Base-by-base conservation (phyloP, 2,113 vertebrate genomes). In the Pseudois nayaur region DNA sequence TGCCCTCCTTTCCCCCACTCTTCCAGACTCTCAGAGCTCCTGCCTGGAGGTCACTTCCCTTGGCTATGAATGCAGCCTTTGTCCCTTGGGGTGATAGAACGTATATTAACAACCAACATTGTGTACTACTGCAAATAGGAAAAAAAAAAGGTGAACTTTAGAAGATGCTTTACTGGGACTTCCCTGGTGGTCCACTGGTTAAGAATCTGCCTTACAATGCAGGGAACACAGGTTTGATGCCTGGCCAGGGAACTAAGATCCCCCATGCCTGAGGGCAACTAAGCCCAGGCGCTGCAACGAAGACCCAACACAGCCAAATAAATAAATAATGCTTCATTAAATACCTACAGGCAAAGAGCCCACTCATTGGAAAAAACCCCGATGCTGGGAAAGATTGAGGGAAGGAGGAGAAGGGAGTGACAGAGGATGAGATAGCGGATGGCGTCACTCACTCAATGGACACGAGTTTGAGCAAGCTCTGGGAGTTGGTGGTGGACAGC, bases 241-340 rank as follows among this genome's bases (percentile, higher is more conserved):
- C 71, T 4, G 23, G 36, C 27, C 23, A 27, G 36, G 23, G 71
- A 76, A 43, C 11, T 14, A 43, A 40, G 36, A 25, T 13, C 23
- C 36, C 71, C 21, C 21, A 25, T 76, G 36, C 36, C 71, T 76
- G 36, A 43, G 5, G 21, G 3, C 71, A 43, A 43, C 36, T 6
- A 43, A 25, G 6, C 36, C 21, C 12, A 43, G 36, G 71, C 12
- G 7, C 9, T 13, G 36, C 71, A 43, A 14, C 0, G 0, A 74
- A 76, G 71, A 76, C 36, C 71, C 36, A 27, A 3, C 11, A 13
- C 71, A 76, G 23, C 36, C 71, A 43, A 27, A 43, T 43, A 43
- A 25, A 74, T 25, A 25, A 25, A 43, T 43, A 74, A 14, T 8
- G 11, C 71, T 43, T 43, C 71, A 74, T 3, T 43, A 43, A 74